Conservation (phyloP, 2,888 invertebrate genomes). For the Ptilodon capucinus region DNA sequence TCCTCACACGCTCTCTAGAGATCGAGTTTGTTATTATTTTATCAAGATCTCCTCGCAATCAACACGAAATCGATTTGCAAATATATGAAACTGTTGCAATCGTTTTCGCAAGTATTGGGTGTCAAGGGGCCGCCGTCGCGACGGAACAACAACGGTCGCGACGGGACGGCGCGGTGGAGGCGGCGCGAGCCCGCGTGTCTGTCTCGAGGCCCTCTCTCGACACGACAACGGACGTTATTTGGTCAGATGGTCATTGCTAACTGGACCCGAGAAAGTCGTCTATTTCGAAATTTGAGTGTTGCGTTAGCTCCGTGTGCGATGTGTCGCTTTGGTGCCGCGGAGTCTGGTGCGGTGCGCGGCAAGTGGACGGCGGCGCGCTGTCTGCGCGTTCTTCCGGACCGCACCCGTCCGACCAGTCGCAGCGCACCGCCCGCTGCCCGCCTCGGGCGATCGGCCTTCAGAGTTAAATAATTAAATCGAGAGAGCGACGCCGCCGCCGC, state of each 20-base stretch:
- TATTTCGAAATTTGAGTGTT: constrained; percentile 78
- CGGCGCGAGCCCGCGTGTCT: constrained; percentile 39
- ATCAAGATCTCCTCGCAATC: constrained; percentile 14
- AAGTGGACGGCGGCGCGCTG: constrained; percentile 78
- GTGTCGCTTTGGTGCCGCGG: constrained; percentile 77
- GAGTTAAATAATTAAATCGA: constrained; percentile 78
- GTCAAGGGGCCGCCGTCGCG: constrained; percentile 6
- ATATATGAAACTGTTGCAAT: constrained; percentile 25
- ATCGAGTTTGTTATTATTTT: constrained; percentile 11
- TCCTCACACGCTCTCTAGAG: background rate
- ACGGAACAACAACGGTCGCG: constrained; percentile 12
- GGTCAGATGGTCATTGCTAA: constrained; percentile 64
- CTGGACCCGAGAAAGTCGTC: constrained; percentile 75
- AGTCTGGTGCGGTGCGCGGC: constrained; percentile 72
- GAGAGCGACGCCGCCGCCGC: constrained; percentile 54
- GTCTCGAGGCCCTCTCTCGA: constrained; percentile 43
- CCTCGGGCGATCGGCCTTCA: constrained; percentile 81
- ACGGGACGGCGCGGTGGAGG: constrained; percentile 16
- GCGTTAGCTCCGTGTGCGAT: constrained; percentile 68
- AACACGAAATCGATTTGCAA: constrained; percentile 24
- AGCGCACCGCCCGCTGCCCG: constrained; percentile 73
- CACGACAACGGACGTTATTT: constrained; percentile 48
- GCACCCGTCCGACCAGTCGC: constrained; percentile 81
- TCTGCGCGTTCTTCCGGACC: constrained; percentile 77
- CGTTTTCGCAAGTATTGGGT: constrained; percentile 24